phyloP scores from a whole-genome alignment of 2,797 vertebrate species.

The Gymnopithys bicolor region DNA sequence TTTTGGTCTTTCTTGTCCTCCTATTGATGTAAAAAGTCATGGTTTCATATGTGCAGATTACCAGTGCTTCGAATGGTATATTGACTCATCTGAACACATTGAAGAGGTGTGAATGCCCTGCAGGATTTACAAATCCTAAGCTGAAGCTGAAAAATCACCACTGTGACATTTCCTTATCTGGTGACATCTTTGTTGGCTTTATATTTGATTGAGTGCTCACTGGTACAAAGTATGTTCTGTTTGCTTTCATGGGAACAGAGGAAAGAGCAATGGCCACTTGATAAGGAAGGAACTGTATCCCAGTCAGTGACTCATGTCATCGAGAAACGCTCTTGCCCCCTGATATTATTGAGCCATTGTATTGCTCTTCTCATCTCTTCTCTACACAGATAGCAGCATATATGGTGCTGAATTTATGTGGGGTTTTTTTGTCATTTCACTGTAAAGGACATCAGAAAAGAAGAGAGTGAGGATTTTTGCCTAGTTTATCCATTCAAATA shows the following conservation, averaged over 20 bases:
- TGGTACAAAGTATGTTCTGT: not conserved
- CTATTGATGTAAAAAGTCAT: not conserved
- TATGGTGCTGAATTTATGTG: not conserved
- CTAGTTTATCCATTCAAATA: not conserved
- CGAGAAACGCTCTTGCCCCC: not conserved
- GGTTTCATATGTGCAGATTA: not conserved
- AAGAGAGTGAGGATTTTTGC: fast-evolving
- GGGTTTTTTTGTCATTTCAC: not conserved
- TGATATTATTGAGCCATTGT: not conserved
- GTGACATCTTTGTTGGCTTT: not conserved
- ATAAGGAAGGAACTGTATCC: not conserved
- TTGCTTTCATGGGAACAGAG: not conserved
- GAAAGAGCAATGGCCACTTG: not conserved
- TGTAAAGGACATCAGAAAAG: not conserved
- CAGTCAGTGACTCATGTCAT: fast-evolving
- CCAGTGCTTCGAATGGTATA: not conserved
- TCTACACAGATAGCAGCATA: not conserved
- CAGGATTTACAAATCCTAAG: not conserved
- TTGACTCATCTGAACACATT: not conserved
- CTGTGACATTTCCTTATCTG: not conserved
- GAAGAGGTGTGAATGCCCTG: not conserved
- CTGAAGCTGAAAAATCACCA: not conserved
- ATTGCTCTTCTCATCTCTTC: not conserved
- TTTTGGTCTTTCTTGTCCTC: not conserved
- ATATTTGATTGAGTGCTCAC: not conserved